Base-by-base conservation (phyloP, 2,888 invertebrate species). In the Polymixis lichenea region DNA sequence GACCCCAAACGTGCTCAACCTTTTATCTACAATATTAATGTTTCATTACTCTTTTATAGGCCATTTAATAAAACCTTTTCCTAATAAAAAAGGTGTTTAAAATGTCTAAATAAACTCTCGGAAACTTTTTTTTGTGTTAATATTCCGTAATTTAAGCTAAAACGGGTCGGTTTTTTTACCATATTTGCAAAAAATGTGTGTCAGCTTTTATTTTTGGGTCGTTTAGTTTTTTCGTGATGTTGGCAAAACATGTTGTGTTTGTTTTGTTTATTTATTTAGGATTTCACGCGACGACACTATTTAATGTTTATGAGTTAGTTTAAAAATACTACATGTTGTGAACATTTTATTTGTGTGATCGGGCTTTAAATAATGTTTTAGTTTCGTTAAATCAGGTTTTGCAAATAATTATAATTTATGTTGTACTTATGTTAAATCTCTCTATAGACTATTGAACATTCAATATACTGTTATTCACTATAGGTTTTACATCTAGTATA, bases 1-100 rank as follows among this genome's bases (percentile, higher is more conserved):
- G 89, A 88, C 89, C 91, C 86, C 78, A 77, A 86, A 85, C 84
- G 82, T 90, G 89, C 90, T 87, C 83, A 73, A 62, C 82, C 85
- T 92, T 93, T 93, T 93, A 93, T 93, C 91, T 89, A 80, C 89
- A 85, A 91, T 90, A 92, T 93, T 92, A 92, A 93, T 92, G 90
- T 85, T 85, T 88, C 91, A 87, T 91, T 87, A 82, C 82, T 69
- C 78, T 93, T 94, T 94, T 91, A 93, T 90, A 88, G 86, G 71
- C 78, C 81, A 85, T 91, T 89, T 87, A 76, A 85, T 90, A 90
- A 86, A 83, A 82, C 80, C 75, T 76, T 76, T 76, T 73, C 53
- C 65, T 78, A 72, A 80, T 75, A 83, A 86, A 86, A 72, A 61
- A 46, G 38, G 65, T 66, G 69, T 86, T 83, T 72, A 62, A 56